Conservation (phyloP, 2,888 invertebrate genomes). For the Dynastes grantii region DNA sequence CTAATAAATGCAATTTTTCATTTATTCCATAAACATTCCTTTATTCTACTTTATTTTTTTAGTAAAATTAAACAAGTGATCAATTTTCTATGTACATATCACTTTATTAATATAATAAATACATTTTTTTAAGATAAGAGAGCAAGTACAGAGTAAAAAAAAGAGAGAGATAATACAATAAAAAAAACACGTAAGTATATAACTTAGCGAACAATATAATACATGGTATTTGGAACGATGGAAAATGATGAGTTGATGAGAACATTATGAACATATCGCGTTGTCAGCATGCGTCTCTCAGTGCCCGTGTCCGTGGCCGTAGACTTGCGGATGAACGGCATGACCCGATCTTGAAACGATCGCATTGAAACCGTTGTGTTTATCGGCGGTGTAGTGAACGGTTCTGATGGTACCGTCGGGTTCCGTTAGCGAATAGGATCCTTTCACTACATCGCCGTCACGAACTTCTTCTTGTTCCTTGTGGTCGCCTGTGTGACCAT, state of each 20-base stretch:
- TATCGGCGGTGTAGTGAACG: conserved; percentile 65
- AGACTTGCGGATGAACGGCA: conserved; percentile 61
- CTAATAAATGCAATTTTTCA: neutral
- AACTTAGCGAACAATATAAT: conserved; percentile 35
- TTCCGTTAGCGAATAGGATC: conserved; percentile 66
- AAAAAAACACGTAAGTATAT: conserved; percentile 41
- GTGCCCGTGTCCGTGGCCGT: conserved; percentile 38
- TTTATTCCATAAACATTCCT: neutral
- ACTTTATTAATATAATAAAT: conserved; percentile 47
- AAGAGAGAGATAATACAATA: neutral
- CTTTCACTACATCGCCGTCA: conserved; percentile 66
- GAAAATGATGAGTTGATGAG: neutral
- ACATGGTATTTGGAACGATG: conserved; percentile 20
- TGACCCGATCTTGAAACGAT: conserved; percentile 64
- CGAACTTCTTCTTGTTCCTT: conserved; percentile 67
- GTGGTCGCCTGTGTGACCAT: conserved; percentile 67
- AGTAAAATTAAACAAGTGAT: neutral
- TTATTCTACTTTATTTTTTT: neutral
- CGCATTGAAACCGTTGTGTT: conserved; percentile 64
- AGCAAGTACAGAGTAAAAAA: neutral
- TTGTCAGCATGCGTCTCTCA: neutral
- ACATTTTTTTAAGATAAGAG: conserved; percentile 32
- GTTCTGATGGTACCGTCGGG: conserved; percentile 67
- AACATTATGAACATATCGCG: neutral
- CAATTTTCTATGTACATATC: conserved; percentile 40